Evolutionary conservation across 2,888 invertebrate genomes (phyloP).

Genomic region (Drosophila yooni): DNA sequence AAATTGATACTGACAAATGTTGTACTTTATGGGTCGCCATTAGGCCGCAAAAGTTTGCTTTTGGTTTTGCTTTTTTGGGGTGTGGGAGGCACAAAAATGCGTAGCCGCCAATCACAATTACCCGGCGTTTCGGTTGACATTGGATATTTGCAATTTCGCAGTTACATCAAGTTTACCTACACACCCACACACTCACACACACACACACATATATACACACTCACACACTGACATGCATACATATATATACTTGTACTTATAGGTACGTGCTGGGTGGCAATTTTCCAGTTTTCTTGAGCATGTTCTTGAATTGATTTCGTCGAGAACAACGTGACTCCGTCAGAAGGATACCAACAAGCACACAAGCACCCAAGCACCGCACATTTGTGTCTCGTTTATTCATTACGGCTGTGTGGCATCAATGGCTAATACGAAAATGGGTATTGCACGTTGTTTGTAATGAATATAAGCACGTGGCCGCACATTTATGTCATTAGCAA

Average conservation of each 20-base stretch:
- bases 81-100: constrained; percentile 34
- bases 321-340: constrained; percentile 65
- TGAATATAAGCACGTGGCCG: constrained; percentile 63
- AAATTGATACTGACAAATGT: constrained; percentile 76
- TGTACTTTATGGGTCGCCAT: constrained; percentile 70
- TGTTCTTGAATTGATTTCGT: constrained; percentile 69
- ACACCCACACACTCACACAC: background rate
- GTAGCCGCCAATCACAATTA: constrained; percentile 76
- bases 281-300: constrained; percentile 46
- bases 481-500: constrained; percentile 66
- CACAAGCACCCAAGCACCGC: background rate
- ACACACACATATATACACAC: background rate
- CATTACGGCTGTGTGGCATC: constrained; percentile 53
- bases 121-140: constrained; percentile 36
- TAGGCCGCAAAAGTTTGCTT: constrained; percentile 68
- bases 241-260: constrained; percentile 10
- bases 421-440: constrained; percentile 73
- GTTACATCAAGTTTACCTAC: constrained; percentile 24
- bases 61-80: constrained; percentile 2
- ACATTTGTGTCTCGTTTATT: constrained; percentile 30
- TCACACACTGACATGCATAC: background rate
- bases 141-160: constrained; percentile 48
- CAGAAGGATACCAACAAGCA: constrained; percentile 7
- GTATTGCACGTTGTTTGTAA: constrained; percentile 63
- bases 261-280: constrained; percentile 49